A percentile compares a stretch with the other conserved stretches of the same genome.
Evolutionary conservation across 2,797 vertebrate species (phyloP).

Genomic region (Pelodytes ibericus): DNA sequence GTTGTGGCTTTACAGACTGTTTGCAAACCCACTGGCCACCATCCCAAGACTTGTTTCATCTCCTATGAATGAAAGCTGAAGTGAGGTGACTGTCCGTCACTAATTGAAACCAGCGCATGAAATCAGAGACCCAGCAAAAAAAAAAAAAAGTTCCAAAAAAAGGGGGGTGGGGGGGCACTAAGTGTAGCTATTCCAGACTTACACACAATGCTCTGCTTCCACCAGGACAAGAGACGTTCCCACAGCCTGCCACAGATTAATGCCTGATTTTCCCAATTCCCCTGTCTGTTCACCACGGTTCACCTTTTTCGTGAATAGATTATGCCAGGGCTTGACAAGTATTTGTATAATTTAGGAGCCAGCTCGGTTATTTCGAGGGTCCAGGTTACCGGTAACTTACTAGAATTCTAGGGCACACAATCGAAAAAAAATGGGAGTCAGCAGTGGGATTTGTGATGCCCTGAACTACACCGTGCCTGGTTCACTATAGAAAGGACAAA

Average conservation of each 20-base stretch:
- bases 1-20: neutral
- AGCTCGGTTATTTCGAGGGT: too few species aligned
- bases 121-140: neutral
- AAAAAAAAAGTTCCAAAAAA: neutral
- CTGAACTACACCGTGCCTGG: too few species aligned
- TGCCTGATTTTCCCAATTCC: too few species aligned
- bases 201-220: neutral
- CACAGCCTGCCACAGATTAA: neutral
- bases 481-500: too few species aligned
- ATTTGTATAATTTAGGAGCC: too few species aligned
- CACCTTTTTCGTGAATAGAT: too few species aligned
- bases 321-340: too few species aligned
- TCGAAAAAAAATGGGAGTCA: too few species aligned
- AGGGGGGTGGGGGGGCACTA: neutral
- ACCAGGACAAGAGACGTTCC: neutral
- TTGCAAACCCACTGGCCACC: neutral
- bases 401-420: too few species aligned
- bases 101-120: constrained; percentile 14
- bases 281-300: too few species aligned
- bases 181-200: neutral
- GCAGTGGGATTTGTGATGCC: too few species aligned
- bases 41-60: constrained; percentile 14
- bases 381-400: too few species aligned
- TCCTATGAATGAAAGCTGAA: constrained; percentile 16
- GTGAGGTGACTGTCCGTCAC: constrained; percentile 6